phyloP scores from a whole-genome alignment of 2,113 vertebrate species.

The Melanotaenia duboulayi region DNA sequence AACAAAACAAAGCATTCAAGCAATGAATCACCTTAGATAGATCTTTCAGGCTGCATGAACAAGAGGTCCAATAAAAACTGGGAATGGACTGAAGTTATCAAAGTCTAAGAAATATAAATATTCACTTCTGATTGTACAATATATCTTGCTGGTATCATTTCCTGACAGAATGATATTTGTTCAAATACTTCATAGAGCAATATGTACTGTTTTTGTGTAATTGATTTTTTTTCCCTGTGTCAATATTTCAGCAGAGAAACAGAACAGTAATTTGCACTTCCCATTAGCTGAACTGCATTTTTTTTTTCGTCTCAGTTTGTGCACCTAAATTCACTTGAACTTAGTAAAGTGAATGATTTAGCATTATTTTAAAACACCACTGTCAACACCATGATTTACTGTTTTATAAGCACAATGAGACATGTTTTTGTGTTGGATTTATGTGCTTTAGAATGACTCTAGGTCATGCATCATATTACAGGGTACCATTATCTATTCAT shows the following conservation, averaged over 20 bases:
- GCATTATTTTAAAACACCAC: slow-evolving; percentile 14
- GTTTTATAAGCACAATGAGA: slow-evolving; percentile 14
- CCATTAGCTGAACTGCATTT: slow-evolving; percentile 36
- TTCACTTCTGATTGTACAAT: slow-evolving; percentile 63
- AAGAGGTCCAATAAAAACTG: slow-evolving; percentile 64
- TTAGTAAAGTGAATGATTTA: slow-evolving; percentile 33
- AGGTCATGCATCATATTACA: no score
- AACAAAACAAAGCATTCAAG: slow-evolving; percentile 72
- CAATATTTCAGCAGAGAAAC: slow-evolving; percentile 54
- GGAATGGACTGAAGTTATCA: slow-evolving; percentile 67
- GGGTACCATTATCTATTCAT: no score
- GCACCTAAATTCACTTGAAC: slow-evolving; percentile 2
- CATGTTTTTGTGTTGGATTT: slow-evolving; percentile 1
- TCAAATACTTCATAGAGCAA: slow-evolving; percentile 52
- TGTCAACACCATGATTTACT: not conserved
- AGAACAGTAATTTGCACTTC: slow-evolving; percentile 55
- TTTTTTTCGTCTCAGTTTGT: slow-evolving; percentile 31
- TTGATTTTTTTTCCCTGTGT: slow-evolving; percentile 54
- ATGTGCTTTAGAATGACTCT: not conserved
- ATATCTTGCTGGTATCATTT: slow-evolving; percentile 49
- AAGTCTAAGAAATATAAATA: slow-evolving; percentile 74
- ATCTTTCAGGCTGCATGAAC: slow-evolving; percentile 71
- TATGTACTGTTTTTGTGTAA: slow-evolving; percentile 60
- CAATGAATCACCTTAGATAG: slow-evolving; percentile 73
- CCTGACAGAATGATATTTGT: slow-evolving; percentile 53